These are phyloP conservation scores for Platalea minor DNA, from an alignment of 2,797 vertebrate species.

Conservation along the genomic window DNA sequence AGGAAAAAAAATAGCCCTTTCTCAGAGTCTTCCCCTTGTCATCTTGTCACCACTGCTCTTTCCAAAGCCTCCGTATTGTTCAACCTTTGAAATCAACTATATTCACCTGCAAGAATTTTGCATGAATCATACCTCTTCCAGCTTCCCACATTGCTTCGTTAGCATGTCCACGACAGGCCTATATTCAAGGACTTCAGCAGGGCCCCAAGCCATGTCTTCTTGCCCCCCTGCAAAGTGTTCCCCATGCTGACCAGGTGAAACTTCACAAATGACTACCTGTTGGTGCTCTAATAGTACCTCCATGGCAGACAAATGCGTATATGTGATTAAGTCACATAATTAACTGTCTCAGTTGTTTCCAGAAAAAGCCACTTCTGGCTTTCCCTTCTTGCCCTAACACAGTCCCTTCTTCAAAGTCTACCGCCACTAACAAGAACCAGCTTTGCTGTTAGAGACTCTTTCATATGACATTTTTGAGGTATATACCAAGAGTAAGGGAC, in stretches of 20 bases:
- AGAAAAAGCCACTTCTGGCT: not conserved
- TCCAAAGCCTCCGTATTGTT: not conserved
- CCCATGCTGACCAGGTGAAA: not conserved
- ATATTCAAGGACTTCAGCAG: not conserved
- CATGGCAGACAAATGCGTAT: rapidly evolving
- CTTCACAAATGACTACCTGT: not conserved
- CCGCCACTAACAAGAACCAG: not conserved
- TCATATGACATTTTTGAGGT: not conserved
- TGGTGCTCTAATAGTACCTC: not conserved
- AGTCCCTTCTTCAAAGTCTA: not conserved
- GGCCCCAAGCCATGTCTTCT: rapidly evolving
- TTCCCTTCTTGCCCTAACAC: not conserved
- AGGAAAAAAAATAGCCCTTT: not conserved
- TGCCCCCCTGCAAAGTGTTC: rapidly evolving
- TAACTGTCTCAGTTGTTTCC: not conserved
- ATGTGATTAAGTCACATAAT: not conserved
- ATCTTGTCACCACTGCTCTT: not conserved
- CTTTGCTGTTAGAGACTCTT: not conserved
- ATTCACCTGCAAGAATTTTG: not conserved
- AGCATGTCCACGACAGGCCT: rapidly evolving
- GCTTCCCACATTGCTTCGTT: not conserved
- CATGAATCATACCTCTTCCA: not conserved
- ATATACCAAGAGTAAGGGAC: not conserved
- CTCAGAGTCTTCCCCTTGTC: not conserved
- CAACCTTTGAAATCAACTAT: not conserved